Base-by-base conservation (phyloP, 64 coral and sea anemone genomes). In the Montipora capricornis region DNA sequence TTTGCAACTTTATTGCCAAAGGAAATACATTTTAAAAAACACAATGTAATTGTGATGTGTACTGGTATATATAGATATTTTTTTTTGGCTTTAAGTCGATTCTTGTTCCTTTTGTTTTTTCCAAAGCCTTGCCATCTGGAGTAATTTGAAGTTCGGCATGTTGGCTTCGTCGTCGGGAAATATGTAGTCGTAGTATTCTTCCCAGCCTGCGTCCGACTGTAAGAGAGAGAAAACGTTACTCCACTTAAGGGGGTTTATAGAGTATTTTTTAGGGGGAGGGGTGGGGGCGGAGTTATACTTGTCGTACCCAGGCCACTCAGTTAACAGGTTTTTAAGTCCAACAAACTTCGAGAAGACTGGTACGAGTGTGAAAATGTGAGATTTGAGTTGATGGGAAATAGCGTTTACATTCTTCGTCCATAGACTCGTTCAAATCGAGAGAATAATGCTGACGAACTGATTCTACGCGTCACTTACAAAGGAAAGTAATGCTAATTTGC, bases 111-210 rank as follows among this genome's bases (percentile, higher is more conserved):
- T 49, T 44, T 97, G 92, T n/a, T 96, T 96, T 55, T 99, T 99
- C 98, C 98, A 99, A 80, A 96, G 24, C 29, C 95, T 90, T 4
- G 98, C 98, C 98, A 94, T 99, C 55, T 99, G 98, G n/a, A 99
- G 76, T 47, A 99, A 75, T 89, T 99, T 99, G 44, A 99, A 99
- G 93, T 99, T 99, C 9, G 98, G 98, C 76, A 88, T 78, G 73
- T 76, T 94, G n/a, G 87, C 81, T 77, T 99, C 92, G 26, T 99
- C 98, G 50, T 99, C 98, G n/a, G 98, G 98, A 52, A 99, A 99
- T 20, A 99, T 96, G 74, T 99, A 99, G 80, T 99, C 98, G 19
- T 99, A 99, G 22, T 92, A 99, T 53, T 99, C 98, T 78, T 99
- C 98, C 98, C 98, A 99, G 3, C 98, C 95, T 1, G 98, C 98